Percentiles rank a stretch among this genome's conserved stretches.
Evolutionary conservation across 2,888 invertebrate species (phyloP).

Genomic region (Pachydiplax longipennis): DNA sequence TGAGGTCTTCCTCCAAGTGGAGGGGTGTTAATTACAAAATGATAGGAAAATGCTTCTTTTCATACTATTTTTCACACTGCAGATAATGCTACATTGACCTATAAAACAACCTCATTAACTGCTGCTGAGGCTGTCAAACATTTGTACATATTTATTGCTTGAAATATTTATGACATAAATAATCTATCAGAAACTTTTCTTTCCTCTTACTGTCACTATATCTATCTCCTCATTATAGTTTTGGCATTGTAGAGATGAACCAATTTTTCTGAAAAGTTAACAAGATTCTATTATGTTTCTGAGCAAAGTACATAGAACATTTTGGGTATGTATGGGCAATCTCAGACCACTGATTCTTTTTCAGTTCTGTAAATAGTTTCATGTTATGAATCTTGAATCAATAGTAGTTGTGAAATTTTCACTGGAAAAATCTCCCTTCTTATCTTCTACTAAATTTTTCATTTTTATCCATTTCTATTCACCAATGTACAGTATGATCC

Average conservation of each 20-base stretch:
- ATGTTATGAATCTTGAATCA: too few species aligned
- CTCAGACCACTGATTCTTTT: too few species aligned
- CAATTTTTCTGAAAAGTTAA: not conserved
- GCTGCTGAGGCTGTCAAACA: not conserved
- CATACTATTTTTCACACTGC: not conserved
- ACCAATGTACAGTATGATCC: too few species aligned
- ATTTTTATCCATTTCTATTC: too few species aligned
- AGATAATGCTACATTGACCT: not conserved
- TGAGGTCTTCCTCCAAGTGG: slow-evolving; percentile 34
- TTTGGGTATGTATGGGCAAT: too few species aligned
- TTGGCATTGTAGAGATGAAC: not conserved
- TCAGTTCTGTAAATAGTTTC: too few species aligned
- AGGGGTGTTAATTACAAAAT: not conserved
- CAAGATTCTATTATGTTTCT: too few species aligned
- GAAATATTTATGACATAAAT: not conserved
- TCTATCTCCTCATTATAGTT: not conserved
- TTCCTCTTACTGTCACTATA: slow-evolving; percentile 3
- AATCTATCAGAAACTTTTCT: not conserved
- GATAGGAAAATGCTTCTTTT: not conserved
- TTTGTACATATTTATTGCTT: slow-evolving; percentile 26
- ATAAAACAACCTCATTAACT: not conserved
- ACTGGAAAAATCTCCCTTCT: too few species aligned
- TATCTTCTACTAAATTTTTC: too few species aligned
- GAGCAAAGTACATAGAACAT: too few species aligned
- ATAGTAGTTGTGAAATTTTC: too few species aligned